Evolutionary conservation across 2,113 vertebrate species (phyloP), one percentile per base, ranked within the genome.

Genomic region (Penelope pileata): DNA sequence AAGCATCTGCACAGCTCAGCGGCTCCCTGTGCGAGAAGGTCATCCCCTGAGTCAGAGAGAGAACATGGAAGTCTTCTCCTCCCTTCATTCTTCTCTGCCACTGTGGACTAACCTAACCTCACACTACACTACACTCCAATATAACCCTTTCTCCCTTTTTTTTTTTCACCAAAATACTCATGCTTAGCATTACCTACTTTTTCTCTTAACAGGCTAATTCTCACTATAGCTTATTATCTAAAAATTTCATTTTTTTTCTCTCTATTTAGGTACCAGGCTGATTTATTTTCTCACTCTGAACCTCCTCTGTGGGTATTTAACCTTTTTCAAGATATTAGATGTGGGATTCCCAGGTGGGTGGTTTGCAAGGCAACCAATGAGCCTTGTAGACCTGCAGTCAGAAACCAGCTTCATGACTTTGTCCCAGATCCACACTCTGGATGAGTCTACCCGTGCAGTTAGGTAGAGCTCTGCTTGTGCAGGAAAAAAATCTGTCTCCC

Each of bases 1-100:
- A 67, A 59, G 40, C 5, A 18, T 32, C 24, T 67, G 17, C 10
- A 32, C 5, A 50, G 27, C 29, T 70, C 11, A 3, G n/a, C 16
- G 14, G 23, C 7, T 67, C 23, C 15, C 6, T 72, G 7, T 1
- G 0, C 1, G 1, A 47, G 48, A 64, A 79, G 79, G 8, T 2
- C 4, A 67, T 51, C 9, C 15, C 29, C 67, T 85, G 72, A 62
- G 51, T 78, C 24, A 45, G 26, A 34, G 32, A 32, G 0, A 45
- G 23, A 62, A 5, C 3, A 1, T 11, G 1, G 3, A 45, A 83
- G 16, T 51, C 13, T 47, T 77, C 27, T 29, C 30, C 78, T 51
- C 12, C 9, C 9, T 53, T 88, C 1, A 1, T 56, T 80, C 83
- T 88, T 36, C 29, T 69, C 48, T 43, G 23, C 29, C 8, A 16